Evolutionary conservation across 2,888 invertebrate genomes (phyloP).

Genomic region (Glaucopsyche alexis): DNA sequence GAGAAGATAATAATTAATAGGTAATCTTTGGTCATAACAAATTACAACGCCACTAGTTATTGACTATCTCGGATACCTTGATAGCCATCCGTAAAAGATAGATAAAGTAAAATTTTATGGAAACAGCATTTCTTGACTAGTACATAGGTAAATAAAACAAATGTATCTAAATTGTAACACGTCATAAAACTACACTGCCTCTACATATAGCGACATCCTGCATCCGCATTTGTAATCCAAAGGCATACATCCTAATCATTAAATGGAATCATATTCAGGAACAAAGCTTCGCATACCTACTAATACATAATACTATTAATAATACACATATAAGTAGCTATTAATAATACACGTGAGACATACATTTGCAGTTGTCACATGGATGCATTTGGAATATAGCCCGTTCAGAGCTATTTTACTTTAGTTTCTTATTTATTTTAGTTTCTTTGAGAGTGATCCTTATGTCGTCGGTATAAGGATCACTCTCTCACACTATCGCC

Average conservation of each 20-base stretch:
- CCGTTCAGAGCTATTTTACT: background rate
- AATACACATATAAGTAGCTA: background rate
- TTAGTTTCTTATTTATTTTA: no score
- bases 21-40: background rate
- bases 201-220: background rate
- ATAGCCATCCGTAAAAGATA: no score
- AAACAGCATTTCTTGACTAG: no score
- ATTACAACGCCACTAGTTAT: background rate
- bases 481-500: no score
- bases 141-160: no score
- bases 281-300: background rate
- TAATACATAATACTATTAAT: slow-evolving; percentile 7
- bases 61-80: no score
- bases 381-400: background rate
- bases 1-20: background rate
- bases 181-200: background rate
- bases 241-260: background rate
- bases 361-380: slow-evolving; percentile 16
- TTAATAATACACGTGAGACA: slow-evolving; percentile 16
- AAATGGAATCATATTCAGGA: background rate
- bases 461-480: no score
- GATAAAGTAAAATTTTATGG: no score
- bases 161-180: no score
- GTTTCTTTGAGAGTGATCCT: background rate
- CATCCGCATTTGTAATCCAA: background rate